A percentile compares a stretch with the other conserved stretches of the same genome.
phyloP scores from a whole-genome alignment of 2,797 vertebrate genomes.

The Catamblyrhynchus diadema region DNA sequence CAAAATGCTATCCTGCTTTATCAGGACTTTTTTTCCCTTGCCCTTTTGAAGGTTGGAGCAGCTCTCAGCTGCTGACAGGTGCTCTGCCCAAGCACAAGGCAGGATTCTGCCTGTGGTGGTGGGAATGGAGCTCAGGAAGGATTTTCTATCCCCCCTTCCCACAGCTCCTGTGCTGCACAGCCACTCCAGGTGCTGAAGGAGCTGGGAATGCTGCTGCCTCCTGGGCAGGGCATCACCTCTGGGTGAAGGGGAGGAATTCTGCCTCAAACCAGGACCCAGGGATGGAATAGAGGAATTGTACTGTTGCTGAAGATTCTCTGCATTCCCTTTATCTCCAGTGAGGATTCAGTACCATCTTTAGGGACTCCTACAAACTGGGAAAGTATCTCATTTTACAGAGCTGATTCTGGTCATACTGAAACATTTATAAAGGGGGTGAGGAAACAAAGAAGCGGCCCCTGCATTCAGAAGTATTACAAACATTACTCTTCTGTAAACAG shows the following conservation, averaged over 20 bases:
- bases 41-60: neutral
- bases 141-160: neutral
- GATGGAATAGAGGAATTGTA: neutral
- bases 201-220: neutral
- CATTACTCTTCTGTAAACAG: neutral
- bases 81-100: neutral
- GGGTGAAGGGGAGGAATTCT: neutral
- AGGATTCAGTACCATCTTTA: neutral
- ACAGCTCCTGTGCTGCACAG: neutral
- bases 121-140: neutral
- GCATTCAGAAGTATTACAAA: neutral
- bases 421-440: fast-evolving
- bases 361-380: neutral
- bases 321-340: neutral
- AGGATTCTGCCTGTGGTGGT: neutral
- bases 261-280: neutral
- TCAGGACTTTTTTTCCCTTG: neutral
- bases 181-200: neutral
- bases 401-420: neutral
- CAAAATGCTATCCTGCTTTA: neutral
- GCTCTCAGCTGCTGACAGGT: neutral
- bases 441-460: neutral
- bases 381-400: neutral
- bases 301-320: neutral
- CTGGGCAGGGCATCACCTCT: no score